Evolutionary conservation across 2,888 invertebrate species (phyloP).

Genomic region (Cacoxenus indagator): DNA sequence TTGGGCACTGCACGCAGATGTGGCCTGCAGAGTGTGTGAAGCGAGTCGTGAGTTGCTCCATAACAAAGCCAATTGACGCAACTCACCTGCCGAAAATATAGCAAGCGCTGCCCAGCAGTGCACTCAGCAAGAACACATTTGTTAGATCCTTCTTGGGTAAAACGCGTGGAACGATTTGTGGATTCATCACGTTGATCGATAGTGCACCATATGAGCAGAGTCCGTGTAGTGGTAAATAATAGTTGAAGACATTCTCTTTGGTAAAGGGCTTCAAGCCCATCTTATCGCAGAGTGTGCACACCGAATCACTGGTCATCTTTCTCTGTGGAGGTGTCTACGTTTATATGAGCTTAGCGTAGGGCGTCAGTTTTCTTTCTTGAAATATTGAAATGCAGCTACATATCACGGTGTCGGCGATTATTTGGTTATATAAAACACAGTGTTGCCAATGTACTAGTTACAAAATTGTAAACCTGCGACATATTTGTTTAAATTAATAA

Average conservation of each 20-base stretch:
- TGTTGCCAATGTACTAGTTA: no score
- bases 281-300: slow-evolving; percentile 66
- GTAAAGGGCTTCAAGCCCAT: slow-evolving; percentile 77
- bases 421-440: not conserved
- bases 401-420: not conserved
- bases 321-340: not conserved
- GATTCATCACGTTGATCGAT: slow-evolving; percentile 88
- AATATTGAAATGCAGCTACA: not conserved
- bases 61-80: not conserved
- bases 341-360: not conserved
- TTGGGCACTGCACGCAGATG: slow-evolving; percentile 79
- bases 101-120: slow-evolving; percentile 85
- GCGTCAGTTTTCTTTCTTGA: not conserved
- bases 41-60: not conserved
- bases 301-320: slow-evolving; percentile 53
- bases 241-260: slow-evolving; percentile 79
- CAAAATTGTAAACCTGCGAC: no score
- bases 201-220: slow-evolving; percentile 82
- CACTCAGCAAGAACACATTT: slow-evolving; percentile 84
- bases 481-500: no score
- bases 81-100: slow-evolving; percentile 79
- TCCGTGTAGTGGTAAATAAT: slow-evolving; percentile 84
- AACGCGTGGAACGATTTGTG: slow-evolving; percentile 80
- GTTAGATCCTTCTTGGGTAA: slow-evolving; percentile 77
- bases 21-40: slow-evolving; percentile 70